Percentiles rank a stretch among this genome's conserved stretches.
These are phyloP conservation scores for Nothobranchius kuhntae DNA, from an alignment of 2,113 vertebrate genomes.

Conservation along the genomic window DNA sequence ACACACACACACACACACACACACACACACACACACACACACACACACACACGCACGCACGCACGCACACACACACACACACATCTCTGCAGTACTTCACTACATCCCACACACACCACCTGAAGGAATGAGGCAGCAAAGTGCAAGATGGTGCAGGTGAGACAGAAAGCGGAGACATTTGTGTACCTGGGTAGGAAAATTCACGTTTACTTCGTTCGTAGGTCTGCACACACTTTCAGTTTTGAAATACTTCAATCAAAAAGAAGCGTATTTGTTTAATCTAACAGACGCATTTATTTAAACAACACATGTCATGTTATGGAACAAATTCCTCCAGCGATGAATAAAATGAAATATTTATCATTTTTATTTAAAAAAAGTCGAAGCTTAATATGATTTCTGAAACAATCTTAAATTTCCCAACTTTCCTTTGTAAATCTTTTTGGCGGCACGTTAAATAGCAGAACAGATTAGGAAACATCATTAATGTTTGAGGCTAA, in stretches of 20 bases:
- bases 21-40: constrained; percentile 12
- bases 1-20: not conserved
- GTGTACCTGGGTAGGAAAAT: constrained; percentile 65
- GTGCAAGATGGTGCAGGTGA: constrained; percentile 51
- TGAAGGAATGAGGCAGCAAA: constrained; percentile 50
- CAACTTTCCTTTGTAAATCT: too few species aligned
- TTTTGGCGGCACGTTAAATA: constrained; percentile 1
- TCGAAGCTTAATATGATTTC: too few species aligned
- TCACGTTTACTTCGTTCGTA: not conserved
- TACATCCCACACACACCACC: constrained; percentile 29
- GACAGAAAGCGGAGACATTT: constrained; percentile 56
- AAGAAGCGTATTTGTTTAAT: not conserved
- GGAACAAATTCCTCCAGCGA: not conserved
- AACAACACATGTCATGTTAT: not conserved
- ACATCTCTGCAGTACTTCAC: constrained; percentile 24
- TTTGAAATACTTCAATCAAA: constrained; percentile 6
- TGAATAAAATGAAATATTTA: too few species aligned
- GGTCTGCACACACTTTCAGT: not conserved
- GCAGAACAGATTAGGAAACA: constrained; percentile 28
- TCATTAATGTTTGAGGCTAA: constrained; percentile 20
- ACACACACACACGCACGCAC: constrained; percentile 9
- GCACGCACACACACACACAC: not conserved
- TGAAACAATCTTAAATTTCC: too few species aligned
- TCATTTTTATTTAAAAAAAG: too few species aligned
- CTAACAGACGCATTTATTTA: not conserved